phyloP scores from a whole-genome alignment of 1,140 invertebrate species.

The Nylanderia fulva region DNA sequence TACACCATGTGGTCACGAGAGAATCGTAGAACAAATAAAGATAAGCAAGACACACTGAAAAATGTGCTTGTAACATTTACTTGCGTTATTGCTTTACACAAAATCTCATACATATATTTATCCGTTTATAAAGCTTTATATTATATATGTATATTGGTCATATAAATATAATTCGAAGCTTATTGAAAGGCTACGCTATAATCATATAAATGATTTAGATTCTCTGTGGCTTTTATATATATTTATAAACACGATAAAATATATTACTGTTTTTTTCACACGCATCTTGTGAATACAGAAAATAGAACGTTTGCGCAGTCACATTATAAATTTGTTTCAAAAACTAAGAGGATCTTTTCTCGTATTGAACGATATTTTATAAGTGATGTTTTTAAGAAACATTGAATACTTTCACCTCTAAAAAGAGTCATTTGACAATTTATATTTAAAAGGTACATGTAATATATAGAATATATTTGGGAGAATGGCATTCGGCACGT shows the following conservation, averaged over 20 bases:
- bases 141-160: slow-evolving; percentile 30
- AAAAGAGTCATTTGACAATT: slow-evolving; percentile 62
- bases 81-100: slow-evolving; percentile 58
- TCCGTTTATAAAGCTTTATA: slow-evolving; percentile 58
- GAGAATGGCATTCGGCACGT: slow-evolving; percentile 81
- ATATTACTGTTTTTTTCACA: slow-evolving; percentile 42
- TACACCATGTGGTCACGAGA: not conserved
- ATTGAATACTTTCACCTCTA: slow-evolving; percentile 60
- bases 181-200: slow-evolving; percentile 57
- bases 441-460: slow-evolving; percentile 76
- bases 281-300: slow-evolving; percentile 13
- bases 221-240: slow-evolving; percentile 49
- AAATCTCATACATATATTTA: slow-evolving; percentile 60
- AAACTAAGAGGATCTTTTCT: slow-evolving; percentile 52
- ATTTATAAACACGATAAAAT: slow-evolving; percentile 61
- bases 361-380: slow-evolving; percentile 45
- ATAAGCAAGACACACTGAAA: not conserved
- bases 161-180: slow-evolving; percentile 59
- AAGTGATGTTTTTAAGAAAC: slow-evolving; percentile 47
- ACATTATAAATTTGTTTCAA: slow-evolving; percentile 52
- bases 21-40: slow-evolving; percentile 5
- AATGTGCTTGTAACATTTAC: slow-evolving; percentile 64
- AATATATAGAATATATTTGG: slow-evolving; percentile 68
- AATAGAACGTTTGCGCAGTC: slow-evolving; percentile 51
- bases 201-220: slow-evolving; percentile 65